Percentiles rank a stretch among this genome's conserved stretches.
phyloP scores from a whole-genome alignment of 2,113 vertebrate genomes.

The Anhinga rufa region DNA sequence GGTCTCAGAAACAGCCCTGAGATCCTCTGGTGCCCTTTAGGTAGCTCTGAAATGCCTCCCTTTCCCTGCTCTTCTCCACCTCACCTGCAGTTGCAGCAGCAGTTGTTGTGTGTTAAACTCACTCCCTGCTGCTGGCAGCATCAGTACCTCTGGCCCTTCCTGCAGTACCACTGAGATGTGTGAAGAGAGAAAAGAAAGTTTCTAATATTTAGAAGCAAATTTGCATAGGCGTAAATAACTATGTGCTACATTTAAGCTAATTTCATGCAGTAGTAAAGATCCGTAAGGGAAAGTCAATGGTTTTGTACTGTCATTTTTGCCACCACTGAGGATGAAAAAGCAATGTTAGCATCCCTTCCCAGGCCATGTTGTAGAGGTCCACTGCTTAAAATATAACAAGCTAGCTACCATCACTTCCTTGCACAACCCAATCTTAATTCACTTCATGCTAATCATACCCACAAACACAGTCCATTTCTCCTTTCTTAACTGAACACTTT shows the following conservation, averaged over 20 bases:
- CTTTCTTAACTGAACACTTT: not conserved
- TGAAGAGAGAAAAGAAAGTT: not conserved
- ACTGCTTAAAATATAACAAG: not conserved
- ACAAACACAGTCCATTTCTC: not conserved
- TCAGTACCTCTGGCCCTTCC: not conserved
- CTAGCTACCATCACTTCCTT: not conserved
- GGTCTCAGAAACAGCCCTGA: not conserved
- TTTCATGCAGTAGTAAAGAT: not conserved
- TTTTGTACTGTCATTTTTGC: not conserved
- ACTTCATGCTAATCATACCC: not conserved
- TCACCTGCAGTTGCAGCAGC: not conserved
- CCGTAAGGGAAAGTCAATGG: not conserved
- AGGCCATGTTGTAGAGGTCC: not conserved
- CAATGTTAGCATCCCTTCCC: not conserved
- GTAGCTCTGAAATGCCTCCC: not conserved
- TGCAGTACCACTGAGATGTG: not conserved
- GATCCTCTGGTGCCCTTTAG: not conserved
- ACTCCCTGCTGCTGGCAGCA: not conserved
- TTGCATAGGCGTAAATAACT: not conserved
- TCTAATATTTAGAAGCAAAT: not conserved
- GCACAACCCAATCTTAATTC: not conserved
- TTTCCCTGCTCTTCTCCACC: not conserved
- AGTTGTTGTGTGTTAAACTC: not conserved
- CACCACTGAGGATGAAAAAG: not conserved
- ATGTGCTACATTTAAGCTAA: not conserved